Base-by-base conservation (phyloP, 2,113 vertebrate genomes). In the Quiscalus mexicanus region DNA sequence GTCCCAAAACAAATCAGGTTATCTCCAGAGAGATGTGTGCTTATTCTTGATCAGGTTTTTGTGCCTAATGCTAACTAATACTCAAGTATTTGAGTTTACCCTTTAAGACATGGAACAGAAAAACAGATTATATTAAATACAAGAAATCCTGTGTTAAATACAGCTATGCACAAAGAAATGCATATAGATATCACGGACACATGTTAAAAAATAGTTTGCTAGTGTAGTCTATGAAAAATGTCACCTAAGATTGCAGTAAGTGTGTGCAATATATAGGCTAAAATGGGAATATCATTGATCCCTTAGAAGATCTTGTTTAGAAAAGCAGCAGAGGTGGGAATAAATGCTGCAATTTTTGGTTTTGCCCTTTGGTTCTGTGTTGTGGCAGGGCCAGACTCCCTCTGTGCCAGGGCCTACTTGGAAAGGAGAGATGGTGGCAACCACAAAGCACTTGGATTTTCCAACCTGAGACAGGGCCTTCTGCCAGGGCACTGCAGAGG, bases 141-240 rank as follows among this genome's bases (percentile, higher is more conserved):
- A 78, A 65, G 14, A 79, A 89, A 65, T 37, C 5, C 20, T 28
- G 44, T 30, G 15, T 62, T 56, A 84, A 73, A 89, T 47, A 56
- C 3, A 70, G 25, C 4, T 63, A 12, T 0, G 3, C 25, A 77
- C 6, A 81, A 79, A 56, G 4, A 79, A 50, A 68, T 56, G 4
- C 8, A 14, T 15, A 31, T 3, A 41, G 5, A 25, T 56, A 31
- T 30, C 12, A 33, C 5, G 21, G 35, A 71, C 4, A 25, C 0
- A 25, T 15, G 49, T 27, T 19, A 45, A 45, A 45, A 45, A 45
- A 45, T 3, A 45, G 25, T 55, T 87, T 67, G 9, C 17, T 63
- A 35, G 8, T 30, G 33, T 3, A 55, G 6, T 42, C 9, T 30
- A 25, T 74, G 63, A 73, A 85, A 85, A 79, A 47, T 14, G 18